A percentile compares a stretch with the other conserved stretches of the same genome.
Conservation (phyloP, 2,113 vertebrate genomes). For the Corythoichthys intestinalis region DNA sequence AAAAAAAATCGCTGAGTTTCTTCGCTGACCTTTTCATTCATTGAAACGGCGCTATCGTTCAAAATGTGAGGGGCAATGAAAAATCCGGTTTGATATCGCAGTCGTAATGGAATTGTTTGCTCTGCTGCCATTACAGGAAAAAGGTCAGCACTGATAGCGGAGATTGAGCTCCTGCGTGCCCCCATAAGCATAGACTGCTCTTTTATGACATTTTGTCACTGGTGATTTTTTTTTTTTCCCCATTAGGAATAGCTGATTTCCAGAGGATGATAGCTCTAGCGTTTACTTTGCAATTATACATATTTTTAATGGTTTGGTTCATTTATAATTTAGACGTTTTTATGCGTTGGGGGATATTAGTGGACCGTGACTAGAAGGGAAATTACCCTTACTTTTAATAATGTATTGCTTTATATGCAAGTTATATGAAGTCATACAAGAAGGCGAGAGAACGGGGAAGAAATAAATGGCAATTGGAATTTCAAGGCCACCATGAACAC, state of each 20-base stretch:
- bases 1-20: slow-evolving; percentile 1
- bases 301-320: slow-evolving; percentile 44
- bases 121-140: slow-evolving; percentile 57
- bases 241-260: slow-evolving; percentile 34
- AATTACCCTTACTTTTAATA: slow-evolving; percentile 53
- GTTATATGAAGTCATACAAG: slow-evolving; percentile 17
- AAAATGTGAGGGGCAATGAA: slow-evolving; percentile 53
- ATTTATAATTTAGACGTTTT: slow-evolving; percentile 49
- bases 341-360: slow-evolving; percentile 55
- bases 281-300: slow-evolving; percentile 41
- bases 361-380: slow-evolving; percentile 34
- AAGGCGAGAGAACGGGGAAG: neutral
- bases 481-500: neutral
- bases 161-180: slow-evolving; percentile 43
- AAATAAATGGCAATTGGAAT: slow-evolving; percentile 23
- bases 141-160: slow-evolving; percentile 63
- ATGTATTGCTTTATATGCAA: slow-evolving; percentile 38
- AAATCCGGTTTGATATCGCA: slow-evolving; percentile 57
- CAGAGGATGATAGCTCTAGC: slow-evolving; percentile 28
- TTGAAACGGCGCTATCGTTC: slow-evolving; percentile 51
- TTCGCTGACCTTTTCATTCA: slow-evolving; percentile 56
- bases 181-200: slow-evolving; percentile 32
- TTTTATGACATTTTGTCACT: slow-evolving; percentile 36
- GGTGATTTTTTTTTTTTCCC: neutral
- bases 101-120: slow-evolving; percentile 56